Conservation (phyloP, 1,140 invertebrate species). For the Bursaphelenchus mucronatus region DNA sequence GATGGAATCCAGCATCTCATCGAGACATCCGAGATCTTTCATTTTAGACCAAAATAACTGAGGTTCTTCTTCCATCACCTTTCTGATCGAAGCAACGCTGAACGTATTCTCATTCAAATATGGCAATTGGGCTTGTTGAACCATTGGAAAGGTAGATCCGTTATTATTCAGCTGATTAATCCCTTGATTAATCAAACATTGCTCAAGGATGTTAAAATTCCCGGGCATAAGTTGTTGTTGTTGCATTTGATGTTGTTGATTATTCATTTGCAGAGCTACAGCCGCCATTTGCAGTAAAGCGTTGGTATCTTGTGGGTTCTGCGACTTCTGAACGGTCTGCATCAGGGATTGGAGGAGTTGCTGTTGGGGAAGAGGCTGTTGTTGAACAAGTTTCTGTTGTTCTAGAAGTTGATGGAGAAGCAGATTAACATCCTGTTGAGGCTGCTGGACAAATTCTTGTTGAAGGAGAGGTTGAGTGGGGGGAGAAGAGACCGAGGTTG, state of each 20-base stretch:
- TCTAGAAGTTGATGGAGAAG: slow-evolving; percentile 16
- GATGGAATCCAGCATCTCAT: slow-evolving; percentile 41
- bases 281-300: slow-evolving; percentile 15
- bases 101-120: slow-evolving; percentile 19
- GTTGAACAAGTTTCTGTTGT: slow-evolving; percentile 20
- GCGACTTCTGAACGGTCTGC: slow-evolving; percentile 14
- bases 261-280: slow-evolving; percentile 20
- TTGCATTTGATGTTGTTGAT: slow-evolving; percentile 19
- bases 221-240: slow-evolving; percentile 9
- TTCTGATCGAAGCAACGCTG: slow-evolving; percentile 25
- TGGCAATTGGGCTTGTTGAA: slow-evolving; percentile 21
- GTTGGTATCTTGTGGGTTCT: slow-evolving; percentile 10
- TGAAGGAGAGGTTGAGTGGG: slow-evolving; percentile 6
- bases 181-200: slow-evolving; percentile 18
- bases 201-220: slow-evolving; percentile 21
- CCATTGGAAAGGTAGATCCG: neutral
- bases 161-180: slow-evolving; percentile 23
- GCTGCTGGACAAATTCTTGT: neutral
- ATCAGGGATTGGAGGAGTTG: slow-evolving; percentile 6
- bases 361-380: slow-evolving; percentile 15
- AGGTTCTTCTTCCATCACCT: slow-evolving; percentile 38
- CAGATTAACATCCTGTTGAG: slow-evolving; percentile 10
- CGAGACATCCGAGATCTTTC: slow-evolving; percentile 41
- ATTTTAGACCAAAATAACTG: slow-evolving; percentile 41
- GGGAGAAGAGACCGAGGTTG: slow-evolving; percentile 7